Conservation (phyloP, 2,113 vertebrate species). For the Burhinus oedicnemus region DNA sequence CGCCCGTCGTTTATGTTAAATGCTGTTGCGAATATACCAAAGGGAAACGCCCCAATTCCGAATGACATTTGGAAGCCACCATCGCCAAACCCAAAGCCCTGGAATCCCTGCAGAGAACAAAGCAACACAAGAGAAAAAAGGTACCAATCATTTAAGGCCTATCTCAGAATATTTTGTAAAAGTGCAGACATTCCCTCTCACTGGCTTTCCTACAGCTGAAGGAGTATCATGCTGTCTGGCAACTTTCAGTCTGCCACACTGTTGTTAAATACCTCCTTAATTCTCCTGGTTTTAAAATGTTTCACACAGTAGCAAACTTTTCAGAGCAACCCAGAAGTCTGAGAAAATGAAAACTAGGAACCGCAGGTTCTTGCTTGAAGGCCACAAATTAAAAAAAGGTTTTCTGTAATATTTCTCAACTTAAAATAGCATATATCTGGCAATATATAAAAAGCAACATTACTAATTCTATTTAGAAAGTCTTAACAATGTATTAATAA, state of each 20-base stretch:
- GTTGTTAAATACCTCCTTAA: background rate
- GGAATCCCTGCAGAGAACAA: conserved; percentile 86
- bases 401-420: background rate
- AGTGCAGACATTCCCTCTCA: background rate
- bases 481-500: background rate
- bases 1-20: conserved; percentile 98
- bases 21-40: conserved; percentile 97
- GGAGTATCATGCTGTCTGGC: background rate
- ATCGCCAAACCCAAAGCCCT: conserved; percentile 97
- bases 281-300: background rate
- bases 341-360: background rate
- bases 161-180: background rate
- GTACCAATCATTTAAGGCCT: background rate
- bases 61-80: conserved; percentile 99
- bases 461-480: background rate
- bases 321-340: background rate
- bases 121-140: background rate
- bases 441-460: background rate
- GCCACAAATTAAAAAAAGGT: background rate
- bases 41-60: conserved; percentile 97
- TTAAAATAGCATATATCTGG: background rate
- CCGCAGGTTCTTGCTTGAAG: background rate
- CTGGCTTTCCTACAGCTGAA: rapidly evolving
- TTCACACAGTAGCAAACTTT: background rate
- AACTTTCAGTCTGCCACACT: background rate